Evolutionary conservation across 1,140 invertebrate species (phyloP), one percentile per base, ranked within the genome.

Genomic region (Elymnias hypermnestra): DNA sequence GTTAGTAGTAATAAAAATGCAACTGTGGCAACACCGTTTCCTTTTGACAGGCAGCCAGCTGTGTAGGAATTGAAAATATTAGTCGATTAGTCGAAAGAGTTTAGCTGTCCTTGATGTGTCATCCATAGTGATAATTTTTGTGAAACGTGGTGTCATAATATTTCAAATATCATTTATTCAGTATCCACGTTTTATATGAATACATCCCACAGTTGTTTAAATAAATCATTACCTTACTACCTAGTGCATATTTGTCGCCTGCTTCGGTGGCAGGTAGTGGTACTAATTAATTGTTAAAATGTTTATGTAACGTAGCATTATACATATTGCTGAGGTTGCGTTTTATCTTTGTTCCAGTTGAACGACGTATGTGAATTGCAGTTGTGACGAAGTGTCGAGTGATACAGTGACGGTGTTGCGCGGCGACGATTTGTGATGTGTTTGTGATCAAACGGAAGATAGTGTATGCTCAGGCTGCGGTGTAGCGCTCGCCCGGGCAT

Each of bases 271-370:
- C 64, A 75, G 68, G 57, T 64, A 71, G 57, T 60, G 54, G 56
- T 53, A 67, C 47, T 60, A 56, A 63, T 50, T 64, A 69, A 65
- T 72, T 68, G 61, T 76, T 65, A 57, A 71, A 78, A 81, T 83
- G 78, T 83, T 85, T 85, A 85, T 85, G 75, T 83, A 83, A 85
- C 75, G 67, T 55, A 69, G 69, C 66, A 72, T 72, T 72, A 63
- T 78, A 68, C 62, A 65, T 51, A 63, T 62, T 52, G 72, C 67
- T 84, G 62, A 81, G 43, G 68, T 54, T 67, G 59, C 68, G 63
- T 70, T 57, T 81, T 66, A 57, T 82, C 64, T 75, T 84, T 84
- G 76, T 83, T 83, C 50, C 75, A 83, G 79, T 61, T 62, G 42
- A 39, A 48, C 46, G 43, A 57, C 63, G 53, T 69, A 57, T 66